These are phyloP conservation scores for Anabas testudineus DNA, from an alignment of 2,797 vertebrate genomes.

Conservation along the genomic window DNA sequence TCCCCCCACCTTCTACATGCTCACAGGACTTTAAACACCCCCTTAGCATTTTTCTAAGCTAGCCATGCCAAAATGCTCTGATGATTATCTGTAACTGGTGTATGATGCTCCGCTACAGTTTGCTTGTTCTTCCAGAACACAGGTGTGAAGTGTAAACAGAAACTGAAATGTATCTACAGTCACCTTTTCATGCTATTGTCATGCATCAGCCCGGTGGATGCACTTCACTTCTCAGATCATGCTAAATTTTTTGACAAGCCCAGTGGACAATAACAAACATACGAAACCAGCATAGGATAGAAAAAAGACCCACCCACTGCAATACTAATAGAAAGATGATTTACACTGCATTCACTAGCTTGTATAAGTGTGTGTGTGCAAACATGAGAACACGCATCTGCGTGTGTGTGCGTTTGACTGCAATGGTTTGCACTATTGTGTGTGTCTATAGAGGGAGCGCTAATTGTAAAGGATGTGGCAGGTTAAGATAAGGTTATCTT, in stretches of 20 bases:
- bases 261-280: slow-evolving; percentile 22
- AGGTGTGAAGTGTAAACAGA: slow-evolving; percentile 55
- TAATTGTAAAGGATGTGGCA: slow-evolving; percentile 97
- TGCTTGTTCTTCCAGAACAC: slow-evolving; percentile 68
- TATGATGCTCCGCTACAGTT: slow-evolving; percentile 28
- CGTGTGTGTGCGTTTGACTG: slow-evolving; percentile 42
- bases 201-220: slow-evolving; percentile 48
- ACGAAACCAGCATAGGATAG: background rate
- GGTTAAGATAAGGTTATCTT: slow-evolving; percentile 98
- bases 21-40: slow-evolving; percentile 49
- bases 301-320: background rate
- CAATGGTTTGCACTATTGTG: slow-evolving; percentile 47
- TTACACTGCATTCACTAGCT: slow-evolving; percentile 12
- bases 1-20: slow-evolving; percentile 51
- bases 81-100: slow-evolving; percentile 51
- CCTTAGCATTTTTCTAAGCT: background rate
- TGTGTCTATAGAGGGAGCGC: slow-evolving; percentile 69
- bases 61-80: slow-evolving; percentile 59
- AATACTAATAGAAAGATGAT: slow-evolving; percentile 1
- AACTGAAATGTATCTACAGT: slow-evolving; percentile 28
- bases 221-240: slow-evolving; percentile 38
- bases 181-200: slow-evolving; percentile 53
- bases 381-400: slow-evolving; percentile 25
- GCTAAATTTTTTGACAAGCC: slow-evolving; percentile 39
- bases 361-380: slow-evolving; percentile 14